Percentiles rank a stretch among this genome's conserved stretches.
These are phyloP conservation scores for Crocidura indochinensis DNA, from an alignment of 2,797 vertebrate genomes.

Conservation along the genomic window DNA sequence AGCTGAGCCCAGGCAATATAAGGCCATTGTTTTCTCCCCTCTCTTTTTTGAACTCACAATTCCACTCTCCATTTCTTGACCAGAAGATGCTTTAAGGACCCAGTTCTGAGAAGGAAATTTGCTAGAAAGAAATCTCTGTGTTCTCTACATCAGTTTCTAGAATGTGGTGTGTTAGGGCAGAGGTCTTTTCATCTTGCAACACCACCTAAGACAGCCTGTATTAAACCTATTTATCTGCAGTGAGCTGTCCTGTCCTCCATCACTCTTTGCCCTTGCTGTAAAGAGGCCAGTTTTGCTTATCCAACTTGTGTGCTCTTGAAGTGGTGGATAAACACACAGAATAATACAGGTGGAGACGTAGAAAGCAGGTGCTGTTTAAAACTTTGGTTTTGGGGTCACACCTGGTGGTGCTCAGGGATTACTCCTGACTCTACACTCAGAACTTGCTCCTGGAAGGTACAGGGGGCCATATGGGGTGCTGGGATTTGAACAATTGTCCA, in stretches of 20 bases:
- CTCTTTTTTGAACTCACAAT: background rate
- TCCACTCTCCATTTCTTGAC: background rate
- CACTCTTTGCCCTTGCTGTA: background rate
- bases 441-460: too few relatives aligned
- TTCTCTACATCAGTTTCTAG: background rate
- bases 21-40: background rate
- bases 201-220: background rate
- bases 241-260: background rate
- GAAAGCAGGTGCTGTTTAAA: slow-evolving; percentile 14
- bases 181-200: background rate
- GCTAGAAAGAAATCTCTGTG: background rate
- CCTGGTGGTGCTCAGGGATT: too few relatives aligned
- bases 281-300: background rate
- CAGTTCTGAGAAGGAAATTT: background rate
- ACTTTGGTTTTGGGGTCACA: background rate
- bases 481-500: too few relatives aligned
- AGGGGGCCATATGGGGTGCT: too few relatives aligned
- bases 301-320: background rate
- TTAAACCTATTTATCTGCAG: too few relatives aligned
- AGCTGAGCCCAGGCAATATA: background rate
- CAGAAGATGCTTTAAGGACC: background rate
- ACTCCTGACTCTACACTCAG: too few relatives aligned
- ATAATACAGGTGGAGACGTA: background rate
- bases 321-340: background rate
- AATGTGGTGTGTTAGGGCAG: background rate